Base-by-base conservation (phyloP, 2,113 vertebrate species). In the Dasyprocta punctata region DNA sequence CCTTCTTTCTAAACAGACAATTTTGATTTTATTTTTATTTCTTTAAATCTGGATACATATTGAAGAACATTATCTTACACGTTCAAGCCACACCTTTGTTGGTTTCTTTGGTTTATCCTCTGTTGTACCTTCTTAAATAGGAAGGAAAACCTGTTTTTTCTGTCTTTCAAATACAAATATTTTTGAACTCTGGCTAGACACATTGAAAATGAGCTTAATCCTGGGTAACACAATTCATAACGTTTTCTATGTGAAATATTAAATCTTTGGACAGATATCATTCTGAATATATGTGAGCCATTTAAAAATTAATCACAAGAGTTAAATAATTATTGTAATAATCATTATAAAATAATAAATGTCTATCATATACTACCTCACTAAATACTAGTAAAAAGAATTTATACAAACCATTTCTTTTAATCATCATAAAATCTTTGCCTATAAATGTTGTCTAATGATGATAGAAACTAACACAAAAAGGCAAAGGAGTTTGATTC, bases 111-210 rank as follows among this genome's bases (percentile, higher is more conserved):
- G 6, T 81, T 60, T 17, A 58, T 38, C 17, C 7, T 85, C 24
- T 75, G 67, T 83, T 86, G 13, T 97, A 22, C 3, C 11, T 96
- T 90, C 44, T 20, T 69, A 92, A 85, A 65, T 49, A 33, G 89
- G 54, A 20, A 89, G 11, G 33, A 77, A 28, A 80, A 65, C 8
- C 22, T 24, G 5, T 41, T 54, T 92, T 78, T 95, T n/a, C n/a
- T 90, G 75, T 94, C 44, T 56, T 41, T 60, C 1, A 82, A 93
- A 95, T 91, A 41, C 24, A 41, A 92, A 69, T 73, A 52, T 38
- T 69, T 19, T 78, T 81, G 17, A 94, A 81, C 8, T 86, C 17
- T 33, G n/a, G 28, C 4, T 89, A 13, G n/a, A 60, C 41, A 56
- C 12, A 89, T 9, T 95, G 38, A 38, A 52, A 58, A 54, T 38